Evolutionary conservation across 2,888 invertebrate species (phyloP), one percentile per base, ranked within the genome.

Genomic region (Serripes groenlandicus): DNA sequence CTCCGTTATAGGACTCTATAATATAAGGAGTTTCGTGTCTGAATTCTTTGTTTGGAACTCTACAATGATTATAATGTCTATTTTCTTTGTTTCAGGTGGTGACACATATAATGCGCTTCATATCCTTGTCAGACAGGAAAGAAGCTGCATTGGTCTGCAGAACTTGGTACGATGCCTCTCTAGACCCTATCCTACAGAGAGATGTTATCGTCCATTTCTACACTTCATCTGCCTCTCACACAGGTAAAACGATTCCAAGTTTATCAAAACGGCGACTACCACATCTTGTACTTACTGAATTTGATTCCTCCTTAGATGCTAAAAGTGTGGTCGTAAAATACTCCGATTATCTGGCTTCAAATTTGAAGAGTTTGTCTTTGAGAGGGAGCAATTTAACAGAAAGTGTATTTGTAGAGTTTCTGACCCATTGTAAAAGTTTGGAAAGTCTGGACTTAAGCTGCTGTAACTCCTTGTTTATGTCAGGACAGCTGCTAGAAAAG

Each of bases 391-490:
- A 93, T 71, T 91, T 94, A 9, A 92, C 93, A 11, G 94, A 93
- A 69, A 85, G 87, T 11, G 88, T 89, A 1, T 91, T 94, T 75
- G 87, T 92, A 21, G 84, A 90, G 30, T 80, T 94, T 21, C 76
- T 94, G 4, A 84, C 90, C 1, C 75, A 89, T 18, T 94, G 94
- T 78, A 88, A 85, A 11, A 96, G 96, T 90, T 94, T 97, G 77
- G 95, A 95, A 90, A 93, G 94, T 73, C 94, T 97, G 26, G 96
- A 96, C 68, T 95, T 97, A 72, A 95, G 96, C 84, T 95, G 96
- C 75, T 97, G 97, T 90, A 96, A 96, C 90, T 96, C 97, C 78
- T 95, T 97, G 28, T 96, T 97, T 84, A 97, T 97, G 96, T 96
- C 97, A 1, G 97, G 97, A 1, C 95, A 96, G 21, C 95, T 97